Base-by-base conservation (phyloP, 2,113 vertebrate species). In the Lucifuga dentata region DNA sequence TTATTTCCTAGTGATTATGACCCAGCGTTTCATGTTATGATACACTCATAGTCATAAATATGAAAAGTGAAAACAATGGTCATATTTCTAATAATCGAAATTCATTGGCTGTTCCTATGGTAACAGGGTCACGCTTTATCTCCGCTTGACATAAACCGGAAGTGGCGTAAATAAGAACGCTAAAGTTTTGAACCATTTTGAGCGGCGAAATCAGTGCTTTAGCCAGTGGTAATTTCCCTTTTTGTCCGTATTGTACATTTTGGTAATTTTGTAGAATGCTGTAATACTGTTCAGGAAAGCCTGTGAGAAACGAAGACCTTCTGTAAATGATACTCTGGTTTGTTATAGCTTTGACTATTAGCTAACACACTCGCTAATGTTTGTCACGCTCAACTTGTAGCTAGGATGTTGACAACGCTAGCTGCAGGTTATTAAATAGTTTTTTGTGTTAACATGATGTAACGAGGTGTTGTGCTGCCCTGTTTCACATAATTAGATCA, bases 131-230 rank as follows among this genome's bases (percentile, higher is more conserved):
- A 78, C 76, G 52, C 70, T 33, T 17, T n/a, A 32, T 46, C 29
- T 1, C 26, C 16, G 5, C 56, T 17, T 36, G 13, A 33, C 60
- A 68, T 77, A 83, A 86, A 83, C 15, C 83, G 91, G 92, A 93
- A 57, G 73, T 92, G 78, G 24, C 89, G 89, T 79, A 36, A 8
- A 35, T 12, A 36, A 40, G 46, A 57, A 67, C 55, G 48, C 48
- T 17, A 36, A 78, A 79, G 83, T 88, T 87, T 92, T 90, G 74
- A 92, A 93, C 62, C 17, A 20, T 61, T 85, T 83, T 76, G 49
- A 87, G 86, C 85, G 73, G 85, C 19, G 39, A 58, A 63, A 38
- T 49, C 21, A 8, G 24, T 53, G 21, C 60, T 50, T 2, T n/a
- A 11, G 20, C 26, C 32, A 5, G 29, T 32, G 24, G 73, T 78